Conservation (phyloP, 1,140 invertebrate species). For the Cyclina sinensis region DNA sequence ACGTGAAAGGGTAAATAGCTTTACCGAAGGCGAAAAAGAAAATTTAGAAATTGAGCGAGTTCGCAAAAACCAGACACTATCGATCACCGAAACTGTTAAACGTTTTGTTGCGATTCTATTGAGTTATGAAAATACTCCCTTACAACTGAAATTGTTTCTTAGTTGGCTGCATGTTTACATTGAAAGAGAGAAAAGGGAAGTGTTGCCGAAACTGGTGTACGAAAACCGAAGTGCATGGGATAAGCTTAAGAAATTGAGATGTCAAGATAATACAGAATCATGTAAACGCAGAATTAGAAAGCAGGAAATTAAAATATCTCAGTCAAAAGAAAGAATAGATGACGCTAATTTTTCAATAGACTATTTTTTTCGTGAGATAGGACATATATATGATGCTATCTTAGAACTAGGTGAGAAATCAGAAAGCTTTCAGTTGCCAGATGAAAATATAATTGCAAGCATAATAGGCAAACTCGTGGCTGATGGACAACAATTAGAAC, state of each 20-base stretch:
- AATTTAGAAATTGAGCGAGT: not conserved
- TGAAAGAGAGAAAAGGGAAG: not conserved
- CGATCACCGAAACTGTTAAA: not conserved
- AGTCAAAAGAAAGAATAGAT: not conserved
- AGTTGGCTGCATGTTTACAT: not conserved
- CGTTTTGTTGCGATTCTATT: not conserved
- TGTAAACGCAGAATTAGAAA: not conserved
- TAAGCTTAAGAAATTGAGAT: not conserved
- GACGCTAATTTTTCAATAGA: not conserved
- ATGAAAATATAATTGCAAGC: not conserved
- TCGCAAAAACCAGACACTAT: not conserved
- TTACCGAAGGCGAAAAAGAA: not conserved
- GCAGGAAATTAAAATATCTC: not conserved
- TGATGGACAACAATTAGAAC: conserved; percentile 19
- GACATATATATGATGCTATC: not conserved
- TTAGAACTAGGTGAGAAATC: not conserved
- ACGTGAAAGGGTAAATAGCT: not conserved
- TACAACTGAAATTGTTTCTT: not conserved
- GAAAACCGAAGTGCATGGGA: not conserved
- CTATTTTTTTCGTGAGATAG: conserved; percentile 37
- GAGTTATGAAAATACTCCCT: not conserved
- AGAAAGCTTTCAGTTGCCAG: not conserved
- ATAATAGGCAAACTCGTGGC: not conserved
- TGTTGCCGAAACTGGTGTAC: not conserved
- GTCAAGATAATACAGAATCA: not conserved